Conservation (phyloP, 2,888 invertebrate genomes). For the Ormia ochracea region DNA sequence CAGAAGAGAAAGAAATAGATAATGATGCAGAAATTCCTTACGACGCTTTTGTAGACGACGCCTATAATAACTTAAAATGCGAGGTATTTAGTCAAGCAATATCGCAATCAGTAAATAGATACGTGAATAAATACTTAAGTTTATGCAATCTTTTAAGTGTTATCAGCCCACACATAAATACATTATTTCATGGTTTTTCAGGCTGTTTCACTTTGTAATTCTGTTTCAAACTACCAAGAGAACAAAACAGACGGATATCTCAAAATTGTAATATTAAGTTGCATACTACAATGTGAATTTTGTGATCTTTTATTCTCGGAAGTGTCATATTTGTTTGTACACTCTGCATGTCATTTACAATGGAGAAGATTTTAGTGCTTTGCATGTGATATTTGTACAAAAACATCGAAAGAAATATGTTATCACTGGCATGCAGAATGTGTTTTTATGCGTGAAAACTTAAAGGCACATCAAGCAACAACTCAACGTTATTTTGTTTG, state of each 20-base stretch:
- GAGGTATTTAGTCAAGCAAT: constrained; percentile 59
- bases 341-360: constrained; percentile 72
- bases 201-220: constrained; percentile 5
- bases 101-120: too few species aligned
- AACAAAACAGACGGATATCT: constrained; percentile 63
- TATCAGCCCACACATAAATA: neutral
- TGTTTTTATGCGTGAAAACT: constrained; percentile 71
- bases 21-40: constrained; percentile 66
- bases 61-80: constrained; percentile 61
- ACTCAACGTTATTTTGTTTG: constrained; percentile 73
- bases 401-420: constrained; percentile 78
- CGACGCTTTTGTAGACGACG: constrained; percentile 66
- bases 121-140: neutral
- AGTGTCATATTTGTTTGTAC: constrained; percentile 76
- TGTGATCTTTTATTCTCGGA: constrained; percentile 80
- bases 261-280: constrained; percentile 70
- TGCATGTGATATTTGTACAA: constrained; percentile 76
- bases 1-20: constrained; percentile 63
- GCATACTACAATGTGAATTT: constrained; percentile 80
- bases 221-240: constrained; percentile 49
- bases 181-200: constrained; percentile 5
- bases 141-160: neutral
- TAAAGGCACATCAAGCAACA: constrained; percentile 67
- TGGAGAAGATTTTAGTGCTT: constrained; percentile 73
- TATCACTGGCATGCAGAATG: constrained; percentile 79